phyloP scores from a whole-genome alignment of 1,140 invertebrate genomes.

The Lepidurus arcticus region DNA sequence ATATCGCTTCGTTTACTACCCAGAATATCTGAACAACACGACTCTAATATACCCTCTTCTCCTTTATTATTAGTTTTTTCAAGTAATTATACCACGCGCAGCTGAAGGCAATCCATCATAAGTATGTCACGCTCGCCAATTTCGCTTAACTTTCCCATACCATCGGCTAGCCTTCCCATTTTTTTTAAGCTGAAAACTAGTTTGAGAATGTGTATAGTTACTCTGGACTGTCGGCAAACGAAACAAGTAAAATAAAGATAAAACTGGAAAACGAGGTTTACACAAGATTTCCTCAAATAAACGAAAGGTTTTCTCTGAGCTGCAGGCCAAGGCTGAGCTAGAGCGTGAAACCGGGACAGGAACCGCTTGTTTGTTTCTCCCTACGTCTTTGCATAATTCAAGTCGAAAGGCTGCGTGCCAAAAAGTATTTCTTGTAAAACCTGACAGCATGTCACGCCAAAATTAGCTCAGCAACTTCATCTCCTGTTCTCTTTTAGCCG shows the following conservation, averaged over 20 bases:
- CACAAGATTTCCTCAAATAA: not conserved
- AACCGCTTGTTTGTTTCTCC: constrained; percentile 4
- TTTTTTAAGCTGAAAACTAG: not conserved
- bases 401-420: not conserved
- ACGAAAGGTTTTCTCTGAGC: not conserved
- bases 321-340: not conserved
- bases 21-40: not conserved
- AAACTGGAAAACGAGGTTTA: too few relatives aligned
- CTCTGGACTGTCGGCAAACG: too few relatives aligned
- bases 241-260: too few relatives aligned
- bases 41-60: not conserved
- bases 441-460: constrained; percentile 15
- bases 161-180: not conserved
- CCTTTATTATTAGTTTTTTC: not conserved
- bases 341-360: not conserved
- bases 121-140: not conserved
- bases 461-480: constrained; percentile 19
- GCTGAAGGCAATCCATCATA: constrained; percentile 13
- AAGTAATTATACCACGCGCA: not conserved
- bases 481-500: constrained; percentile 1
- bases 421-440: constrained; percentile 5
- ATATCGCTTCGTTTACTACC: too few relatives aligned
- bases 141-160: not conserved
- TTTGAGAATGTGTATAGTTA: not conserved
- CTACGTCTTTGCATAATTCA: constrained; percentile 1